phyloP scores from a whole-genome alignment of 2,797 vertebrate species.

The Gallirallus australis region DNA sequence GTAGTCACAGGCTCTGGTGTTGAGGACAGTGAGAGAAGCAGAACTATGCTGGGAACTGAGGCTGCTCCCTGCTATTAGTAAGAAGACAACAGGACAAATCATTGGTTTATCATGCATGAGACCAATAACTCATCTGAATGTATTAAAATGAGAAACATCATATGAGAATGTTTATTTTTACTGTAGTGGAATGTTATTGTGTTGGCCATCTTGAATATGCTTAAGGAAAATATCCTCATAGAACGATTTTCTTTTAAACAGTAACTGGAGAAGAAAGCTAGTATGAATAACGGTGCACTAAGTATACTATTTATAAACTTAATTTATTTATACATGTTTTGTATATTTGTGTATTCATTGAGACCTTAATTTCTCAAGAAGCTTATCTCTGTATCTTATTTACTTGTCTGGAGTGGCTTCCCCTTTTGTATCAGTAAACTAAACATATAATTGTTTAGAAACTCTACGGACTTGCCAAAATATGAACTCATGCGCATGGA shows the following conservation, averaged over 20 bases:
- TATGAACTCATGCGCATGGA: constrained; percentile 46
- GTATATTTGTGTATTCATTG: constrained; percentile 56
- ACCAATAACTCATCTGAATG: background rate
- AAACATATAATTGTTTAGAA: constrained; percentile 69
- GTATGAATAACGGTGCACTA: background rate
- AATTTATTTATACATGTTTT: constrained; percentile 59
- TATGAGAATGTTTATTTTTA: background rate
- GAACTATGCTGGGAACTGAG: background rate
- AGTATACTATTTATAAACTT: constrained; percentile 50
- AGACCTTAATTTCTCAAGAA: constrained; percentile 47
- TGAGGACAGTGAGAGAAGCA: background rate
- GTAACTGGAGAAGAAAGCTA: constrained; percentile 5
- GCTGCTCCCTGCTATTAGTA: background rate
- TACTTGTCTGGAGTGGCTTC: constrained; percentile 47
- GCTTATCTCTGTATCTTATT: constrained; percentile 53
- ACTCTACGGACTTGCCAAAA: constrained; percentile 50
- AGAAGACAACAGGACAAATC: background rate
- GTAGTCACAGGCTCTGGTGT: background rate
- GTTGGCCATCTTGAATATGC: background rate
- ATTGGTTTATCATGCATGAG: background rate
- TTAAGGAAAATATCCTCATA: background rate
- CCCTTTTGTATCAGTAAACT: constrained; percentile 31
- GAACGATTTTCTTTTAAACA: background rate
- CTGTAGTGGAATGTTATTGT: background rate
- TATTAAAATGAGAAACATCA: background rate